Evolutionary conservation across 1,140 invertebrate species (phyloP).

Genomic region (Drosophila asahinai): DNA sequence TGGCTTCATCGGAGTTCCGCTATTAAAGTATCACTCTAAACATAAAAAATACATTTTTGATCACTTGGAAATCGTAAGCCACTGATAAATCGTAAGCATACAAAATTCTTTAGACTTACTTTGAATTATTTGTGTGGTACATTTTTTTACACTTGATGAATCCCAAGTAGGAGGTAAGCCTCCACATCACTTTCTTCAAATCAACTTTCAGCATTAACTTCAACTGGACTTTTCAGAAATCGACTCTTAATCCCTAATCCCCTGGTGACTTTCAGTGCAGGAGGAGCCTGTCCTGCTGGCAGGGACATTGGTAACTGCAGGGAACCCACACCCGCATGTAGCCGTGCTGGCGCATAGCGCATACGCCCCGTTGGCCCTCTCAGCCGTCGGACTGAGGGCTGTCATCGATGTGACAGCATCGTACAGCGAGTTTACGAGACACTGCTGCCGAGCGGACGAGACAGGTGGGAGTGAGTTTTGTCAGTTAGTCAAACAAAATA

Average conservation of each 20-base stretch:
- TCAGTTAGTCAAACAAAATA: conserved; percentile 66
- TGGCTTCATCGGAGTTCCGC: too few relatives aligned
- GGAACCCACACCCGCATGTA: conserved; percentile 87
- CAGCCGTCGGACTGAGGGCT: conserved; percentile 22
- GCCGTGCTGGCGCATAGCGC: conserved; percentile 82
- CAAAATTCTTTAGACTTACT: not conserved
- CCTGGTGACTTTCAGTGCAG: conserved; percentile 90
- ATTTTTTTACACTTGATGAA: not conserved
- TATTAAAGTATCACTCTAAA: too few relatives aligned
- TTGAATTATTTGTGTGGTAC: not conserved
- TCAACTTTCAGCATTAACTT: not conserved
- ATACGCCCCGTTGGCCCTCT: conserved; percentile 48
- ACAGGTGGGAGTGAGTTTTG: conserved; percentile 49
- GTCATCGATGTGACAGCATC: conserved; percentile 64
- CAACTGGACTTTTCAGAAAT: conserved; percentile 85
- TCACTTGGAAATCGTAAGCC: not conserved
- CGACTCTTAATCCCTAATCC: conserved; percentile 92
- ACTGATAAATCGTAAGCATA: not conserved
- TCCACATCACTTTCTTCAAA: not conserved
- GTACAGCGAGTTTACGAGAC: conserved; percentile 17
- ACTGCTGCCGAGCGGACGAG: conserved; percentile 16
- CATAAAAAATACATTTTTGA: too few relatives aligned
- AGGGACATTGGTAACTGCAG: conserved; percentile 91
- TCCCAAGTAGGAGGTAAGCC: not conserved
- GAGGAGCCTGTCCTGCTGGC: conserved; percentile 91